These are phyloP conservation scores for Drosophila austrosaltans DNA, from an alignment of 2,888 invertebrate genomes.

Conservation along the genomic window DNA sequence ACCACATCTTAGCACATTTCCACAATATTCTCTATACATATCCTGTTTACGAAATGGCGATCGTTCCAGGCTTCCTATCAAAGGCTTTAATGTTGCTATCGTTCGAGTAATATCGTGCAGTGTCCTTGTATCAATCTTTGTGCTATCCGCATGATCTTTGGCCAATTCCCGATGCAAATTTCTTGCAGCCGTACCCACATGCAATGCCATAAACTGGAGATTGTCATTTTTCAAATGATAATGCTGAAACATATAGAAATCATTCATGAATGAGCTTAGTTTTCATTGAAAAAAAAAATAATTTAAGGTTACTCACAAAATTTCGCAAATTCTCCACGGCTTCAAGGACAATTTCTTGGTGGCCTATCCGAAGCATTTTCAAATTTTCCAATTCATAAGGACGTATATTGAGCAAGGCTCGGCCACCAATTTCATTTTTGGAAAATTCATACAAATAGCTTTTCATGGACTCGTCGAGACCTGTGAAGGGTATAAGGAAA, in stretches of 20 bases:
- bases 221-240: conserved; percentile 96
- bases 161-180: conserved; percentile 89
- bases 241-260: conserved; percentile 86
- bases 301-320: conserved; percentile 87
- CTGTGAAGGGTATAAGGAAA: conserved; percentile 49
- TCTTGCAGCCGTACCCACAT: conserved; percentile 92
- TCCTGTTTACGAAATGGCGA: conserved; percentile 82
- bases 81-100: conserved; percentile 92
- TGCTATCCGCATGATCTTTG: conserved; percentile 84
- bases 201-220: conserved; percentile 93
- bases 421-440: conserved; percentile 91
- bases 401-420: conserved; percentile 90
- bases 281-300: no score
- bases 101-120: conserved; percentile 94
- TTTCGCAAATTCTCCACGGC: conserved; percentile 95
- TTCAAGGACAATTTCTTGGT: conserved; percentile 96
- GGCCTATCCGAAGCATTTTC: conserved; percentile 93
- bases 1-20: conserved; percentile 89
- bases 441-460: conserved; percentile 92
- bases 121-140: conserved; percentile 90
- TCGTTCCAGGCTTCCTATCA: conserved; percentile 96
- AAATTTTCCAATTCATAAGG: conserved; percentile 95
- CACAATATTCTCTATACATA: conserved; percentile 89
- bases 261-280: no score
- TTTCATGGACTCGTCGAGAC: conserved; percentile 86